A percentile compares a stretch with the other conserved stretches of the same genome.
These are phyloP conservation scores for Macrobrachium nipponense DNA, from an alignment of 1,140 invertebrate species.

Conservation along the genomic window DNA sequence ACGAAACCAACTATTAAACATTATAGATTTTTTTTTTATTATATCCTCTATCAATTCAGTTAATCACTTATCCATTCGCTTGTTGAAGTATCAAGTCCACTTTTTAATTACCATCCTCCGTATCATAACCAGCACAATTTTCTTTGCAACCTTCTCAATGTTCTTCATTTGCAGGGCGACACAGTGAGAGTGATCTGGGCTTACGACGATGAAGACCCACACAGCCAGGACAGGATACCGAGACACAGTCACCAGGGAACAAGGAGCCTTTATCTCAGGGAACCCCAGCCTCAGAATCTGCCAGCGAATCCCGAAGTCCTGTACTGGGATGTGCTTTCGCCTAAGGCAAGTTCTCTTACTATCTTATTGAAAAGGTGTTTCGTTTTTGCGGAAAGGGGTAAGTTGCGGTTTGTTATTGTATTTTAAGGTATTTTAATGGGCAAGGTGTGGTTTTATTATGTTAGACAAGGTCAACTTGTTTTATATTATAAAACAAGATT, in stretches of 20 bases:
- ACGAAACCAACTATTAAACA: no score
- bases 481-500: no score
- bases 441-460: background rate
- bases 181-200: constrained; percentile 66
- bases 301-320: constrained; percentile 27
- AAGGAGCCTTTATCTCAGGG: constrained; percentile 32
- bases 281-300: background rate
- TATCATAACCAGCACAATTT: no score
- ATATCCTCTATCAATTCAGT: no score
- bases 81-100: no score
- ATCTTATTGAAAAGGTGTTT: background rate
- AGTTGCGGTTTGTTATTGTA: background rate
- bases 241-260: constrained; percentile 21
- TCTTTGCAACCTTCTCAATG: no score
- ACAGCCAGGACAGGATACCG: background rate
- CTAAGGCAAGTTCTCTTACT: constrained; percentile 6
- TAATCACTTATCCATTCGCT: no score
- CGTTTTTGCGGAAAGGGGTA: background rate
- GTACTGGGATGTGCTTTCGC: constrained; percentile 42
- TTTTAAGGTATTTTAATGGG: no score
- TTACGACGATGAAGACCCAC: constrained; percentile 56
- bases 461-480: no score
- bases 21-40: no score
- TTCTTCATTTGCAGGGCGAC: constrained; percentile 52
- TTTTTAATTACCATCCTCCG: no score